These are phyloP conservation scores for Tetrapedia diversipes DNA, from an alignment of 2,888 invertebrate genomes.

Conservation along the genomic window DNA sequence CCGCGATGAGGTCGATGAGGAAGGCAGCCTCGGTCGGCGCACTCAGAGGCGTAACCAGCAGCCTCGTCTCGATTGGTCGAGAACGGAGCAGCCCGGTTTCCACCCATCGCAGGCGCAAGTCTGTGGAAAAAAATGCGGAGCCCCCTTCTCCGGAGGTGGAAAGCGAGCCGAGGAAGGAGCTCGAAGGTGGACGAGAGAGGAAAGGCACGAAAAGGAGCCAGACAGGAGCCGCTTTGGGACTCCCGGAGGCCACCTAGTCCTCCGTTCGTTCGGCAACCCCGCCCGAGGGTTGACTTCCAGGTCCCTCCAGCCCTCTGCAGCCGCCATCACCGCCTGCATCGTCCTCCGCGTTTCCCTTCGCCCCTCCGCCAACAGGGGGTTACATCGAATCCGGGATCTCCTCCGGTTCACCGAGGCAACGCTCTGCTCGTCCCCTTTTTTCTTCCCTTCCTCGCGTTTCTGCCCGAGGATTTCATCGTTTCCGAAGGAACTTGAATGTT, in stretches of 20 bases:
- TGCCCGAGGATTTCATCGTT: slow-evolving; percentile 38
- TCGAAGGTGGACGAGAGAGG: slow-evolving; percentile 63
- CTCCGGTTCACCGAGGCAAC: slow-evolving; percentile 14
- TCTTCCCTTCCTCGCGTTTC: slow-evolving; percentile 3
- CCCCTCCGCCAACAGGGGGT: slow-evolving; percentile 25
- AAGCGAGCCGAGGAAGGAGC: slow-evolving; percentile 59
- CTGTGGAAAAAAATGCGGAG: slow-evolving; percentile 38
- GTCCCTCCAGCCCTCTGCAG: slow-evolving; percentile 60
- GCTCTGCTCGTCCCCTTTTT: neutral
- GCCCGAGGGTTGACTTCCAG: slow-evolving; percentile 70
- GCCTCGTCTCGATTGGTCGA: slow-evolving; percentile 73
- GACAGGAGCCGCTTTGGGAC: slow-evolving; percentile 52
- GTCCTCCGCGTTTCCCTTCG: slow-evolving; percentile 9
- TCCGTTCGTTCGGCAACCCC: slow-evolving; percentile 62
- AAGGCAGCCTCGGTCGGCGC: slow-evolving; percentile 68
- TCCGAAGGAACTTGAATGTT: slow-evolving; percentile 52
- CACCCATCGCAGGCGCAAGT: slow-evolving; percentile 79
- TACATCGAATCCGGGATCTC: slow-evolving; percentile 43
- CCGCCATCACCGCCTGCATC: slow-evolving; percentile 66
- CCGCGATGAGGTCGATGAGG: slow-evolving; percentile 64
- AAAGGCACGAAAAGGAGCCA: slow-evolving; percentile 51
- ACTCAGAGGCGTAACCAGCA: slow-evolving; percentile 73
- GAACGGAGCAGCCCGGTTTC: slow-evolving; percentile 67
- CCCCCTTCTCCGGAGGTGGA: slow-evolving; percentile 58
- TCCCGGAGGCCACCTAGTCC: slow-evolving; percentile 42